Evolutionary conservation across 2,888 invertebrate species (phyloP).

Genomic region (Epinotia brunnichana): DNA sequence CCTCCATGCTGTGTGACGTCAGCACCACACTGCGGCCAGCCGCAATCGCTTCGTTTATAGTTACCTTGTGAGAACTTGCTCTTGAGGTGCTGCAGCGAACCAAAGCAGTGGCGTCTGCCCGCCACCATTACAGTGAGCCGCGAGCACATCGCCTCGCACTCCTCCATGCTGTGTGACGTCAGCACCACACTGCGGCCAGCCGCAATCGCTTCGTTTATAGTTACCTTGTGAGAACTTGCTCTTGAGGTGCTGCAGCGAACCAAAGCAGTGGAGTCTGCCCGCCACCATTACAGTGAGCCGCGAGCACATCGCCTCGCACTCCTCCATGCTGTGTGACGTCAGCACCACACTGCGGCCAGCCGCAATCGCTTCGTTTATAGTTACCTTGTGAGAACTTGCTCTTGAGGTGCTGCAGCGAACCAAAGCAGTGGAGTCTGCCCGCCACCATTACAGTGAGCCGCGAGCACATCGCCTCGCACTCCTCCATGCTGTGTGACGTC

Average conservation of each 20-base stretch:
- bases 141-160: constrained; percentile 92
- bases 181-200: constrained; percentile 90
- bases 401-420: constrained; percentile 86
- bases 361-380: constrained; percentile 82
- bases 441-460: constrained; percentile 91
- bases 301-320: constrained; percentile 92
- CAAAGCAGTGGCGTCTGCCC: constrained; percentile 88
- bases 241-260: constrained; percentile 86
- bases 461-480: constrained; percentile 92
- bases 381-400: constrained; percentile 80
- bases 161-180: constrained; percentile 87
- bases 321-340: constrained; percentile 87
- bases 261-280: constrained; percentile 88
- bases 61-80: constrained; percentile 80
- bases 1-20: constrained; percentile 87
- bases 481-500: constrained; percentile 87
- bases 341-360: constrained; percentile 90
- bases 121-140: constrained; percentile 91
- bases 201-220: constrained; percentile 82
- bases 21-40: constrained; percentile 90
- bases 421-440: constrained; percentile 88
- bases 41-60: constrained; percentile 82
- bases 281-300: constrained; percentile 91
- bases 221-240: constrained; percentile 80
- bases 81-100: constrained; percentile 86